These are phyloP conservation scores for Drosophila lowei DNA, from an alignment of 1,140 invertebrate genomes.

Conservation along the genomic window DNA sequence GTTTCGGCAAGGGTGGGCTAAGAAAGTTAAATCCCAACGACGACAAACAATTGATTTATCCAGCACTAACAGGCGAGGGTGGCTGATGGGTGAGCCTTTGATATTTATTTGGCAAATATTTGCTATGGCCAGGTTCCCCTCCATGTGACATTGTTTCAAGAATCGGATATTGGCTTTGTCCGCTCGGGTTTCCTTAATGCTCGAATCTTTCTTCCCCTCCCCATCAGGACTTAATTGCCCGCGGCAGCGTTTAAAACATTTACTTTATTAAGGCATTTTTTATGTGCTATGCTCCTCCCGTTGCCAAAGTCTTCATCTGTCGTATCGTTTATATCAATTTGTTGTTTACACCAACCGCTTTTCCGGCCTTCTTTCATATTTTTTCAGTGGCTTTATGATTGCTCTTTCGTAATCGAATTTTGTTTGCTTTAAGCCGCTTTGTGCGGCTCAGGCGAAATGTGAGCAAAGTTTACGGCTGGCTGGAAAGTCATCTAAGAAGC, in stretches of 20 bases:
- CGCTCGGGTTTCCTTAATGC: slow-evolving; percentile 27
- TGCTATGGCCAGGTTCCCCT: slow-evolving; percentile 46
- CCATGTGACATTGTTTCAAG: slow-evolving; percentile 52
- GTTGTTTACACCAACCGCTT: slow-evolving; percentile 47
- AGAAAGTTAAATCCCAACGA: slow-evolving; percentile 59
- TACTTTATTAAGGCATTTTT: slow-evolving; percentile 55
- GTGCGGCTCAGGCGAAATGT: slow-evolving; percentile 25
- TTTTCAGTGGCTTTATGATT: slow-evolving; percentile 23
- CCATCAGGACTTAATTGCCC: slow-evolving; percentile 52
- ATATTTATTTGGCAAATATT: slow-evolving; percentile 77
- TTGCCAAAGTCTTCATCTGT: neutral
- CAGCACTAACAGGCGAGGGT: slow-evolving; percentile 22
- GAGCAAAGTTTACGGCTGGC: slow-evolving; percentile 27
- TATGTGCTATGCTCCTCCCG: slow-evolving; percentile 6
- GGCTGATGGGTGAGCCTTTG: slow-evolving; percentile 22
- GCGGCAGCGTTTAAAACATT: slow-evolving; percentile 42
- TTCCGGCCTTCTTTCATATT: slow-evolving; percentile 6
- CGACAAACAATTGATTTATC: slow-evolving; percentile 77
- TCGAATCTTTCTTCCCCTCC: neutral
- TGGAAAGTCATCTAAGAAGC: slow-evolving; percentile 28
- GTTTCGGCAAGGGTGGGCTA: slow-evolving; percentile 30
- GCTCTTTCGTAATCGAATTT: slow-evolving; percentile 63
- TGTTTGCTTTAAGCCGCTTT: slow-evolving; percentile 37
- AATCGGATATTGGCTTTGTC: slow-evolving; percentile 59
- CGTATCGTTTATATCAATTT: slow-evolving; percentile 59